Conservation (phyloP, 2,797 vertebrate genomes). For the Bucorvus abyssinicus region DNA sequence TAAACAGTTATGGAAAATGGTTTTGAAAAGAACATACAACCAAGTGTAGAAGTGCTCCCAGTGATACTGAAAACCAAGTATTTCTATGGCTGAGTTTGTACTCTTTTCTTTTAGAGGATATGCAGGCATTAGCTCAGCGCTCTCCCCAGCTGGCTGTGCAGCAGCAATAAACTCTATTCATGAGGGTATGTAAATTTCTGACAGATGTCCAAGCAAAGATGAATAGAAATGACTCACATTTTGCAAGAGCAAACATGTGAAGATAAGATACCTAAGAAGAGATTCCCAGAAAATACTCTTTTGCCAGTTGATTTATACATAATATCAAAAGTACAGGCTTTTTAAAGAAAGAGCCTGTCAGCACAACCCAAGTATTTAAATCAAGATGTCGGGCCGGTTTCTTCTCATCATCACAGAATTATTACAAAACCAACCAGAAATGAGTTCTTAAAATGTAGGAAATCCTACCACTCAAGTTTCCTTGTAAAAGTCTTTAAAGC, state of each 20-base stretch:
- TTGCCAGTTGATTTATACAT: not conserved
- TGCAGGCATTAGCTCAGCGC: not conserved
- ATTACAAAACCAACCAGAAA: constrained; percentile 5
- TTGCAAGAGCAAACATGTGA: not conserved
- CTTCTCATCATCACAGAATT: not conserved
- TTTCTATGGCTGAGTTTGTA: not conserved
- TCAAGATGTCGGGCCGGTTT: not conserved
- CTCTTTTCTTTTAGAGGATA: not conserved
- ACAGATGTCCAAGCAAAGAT: constrained; percentile 31
- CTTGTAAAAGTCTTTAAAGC: not conserved
- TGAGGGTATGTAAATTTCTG: constrained; percentile 48
- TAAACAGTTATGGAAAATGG: not conserved
- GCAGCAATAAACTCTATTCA: constrained; percentile 52
- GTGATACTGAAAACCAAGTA: not conserved
- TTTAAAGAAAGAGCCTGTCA: not conserved
- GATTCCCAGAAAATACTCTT: not conserved
- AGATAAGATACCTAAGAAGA: not conserved
- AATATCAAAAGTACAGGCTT: not conserved
- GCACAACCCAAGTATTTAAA: not conserved
- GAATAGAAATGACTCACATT: constrained; percentile 45
- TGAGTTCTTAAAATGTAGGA: not conserved
- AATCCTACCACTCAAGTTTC: not conserved
- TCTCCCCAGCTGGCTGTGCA: constrained; percentile 37
- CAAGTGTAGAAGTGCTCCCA: not conserved
- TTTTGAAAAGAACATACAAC: not conserved